Evolutionary conservation across 2,113 vertebrate genomes (phyloP), one percentile per base, ranked within the genome.

Genomic region (Theristicus caerulescens): DNA sequence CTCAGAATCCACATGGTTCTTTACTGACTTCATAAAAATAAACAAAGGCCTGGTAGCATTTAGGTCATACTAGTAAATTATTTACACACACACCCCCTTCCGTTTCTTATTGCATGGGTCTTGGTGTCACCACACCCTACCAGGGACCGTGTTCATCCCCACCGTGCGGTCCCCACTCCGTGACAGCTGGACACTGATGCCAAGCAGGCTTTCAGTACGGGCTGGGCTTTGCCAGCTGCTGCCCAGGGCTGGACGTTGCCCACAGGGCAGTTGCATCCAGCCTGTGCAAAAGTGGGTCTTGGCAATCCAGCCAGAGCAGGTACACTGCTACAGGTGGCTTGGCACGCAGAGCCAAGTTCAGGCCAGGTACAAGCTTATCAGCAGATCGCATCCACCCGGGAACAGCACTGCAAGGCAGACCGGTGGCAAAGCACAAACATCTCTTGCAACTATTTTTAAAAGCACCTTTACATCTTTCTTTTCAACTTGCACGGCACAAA

Each of bases 1-100:
- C 64, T 91, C 66, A 40, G 78, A 82, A 91, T 46, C 70, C 15
- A 4, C 17, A 2, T 25, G 57, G 49, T 61, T 91, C 69, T 96
- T 89, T 76, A 91, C 40, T 85, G 94, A 90, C 78, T 90, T 90
- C 47, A 90, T 65, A 82, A 95, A 94, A 96, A 95, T 52, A 96
- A 89, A 93, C 81, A 93, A 91, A 65, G 54, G 44, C 47, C 52
- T 79, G 73, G 64, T 36, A 85, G 65, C 62, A 21, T 88, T 91
- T 85, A 90, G 61, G 70, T 85, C 70, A 86, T 36, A 14, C 73
- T 82, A 88, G 93, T 93, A 69, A 96, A 94, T 93, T 49, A 96
- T 96, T 97, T 91, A 95, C 89, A 65, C 21, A 26, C 26, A 42
- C 24, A 17, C 46, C 13, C 24, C 47, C 15, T 91, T 58, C 86